Conservation (phyloP, 2,797 vertebrate species). For the Podarcis siculus region DNA sequence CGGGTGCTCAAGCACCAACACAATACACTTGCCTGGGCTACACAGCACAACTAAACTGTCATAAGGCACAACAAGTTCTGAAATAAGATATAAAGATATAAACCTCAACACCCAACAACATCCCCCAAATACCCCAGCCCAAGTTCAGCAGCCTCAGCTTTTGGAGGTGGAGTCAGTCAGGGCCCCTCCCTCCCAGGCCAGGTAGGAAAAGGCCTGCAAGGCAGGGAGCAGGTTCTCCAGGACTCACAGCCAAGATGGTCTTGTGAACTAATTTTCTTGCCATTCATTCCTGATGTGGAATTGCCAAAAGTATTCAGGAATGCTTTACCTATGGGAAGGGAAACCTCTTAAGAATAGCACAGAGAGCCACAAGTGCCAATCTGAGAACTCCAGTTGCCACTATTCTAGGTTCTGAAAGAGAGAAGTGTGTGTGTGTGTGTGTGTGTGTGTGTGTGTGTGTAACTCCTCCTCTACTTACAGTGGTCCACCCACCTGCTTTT, state of each 20-base stretch:
- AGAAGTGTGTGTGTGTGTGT: background rate
- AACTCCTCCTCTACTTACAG: background rate
- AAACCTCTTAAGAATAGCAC: background rate
- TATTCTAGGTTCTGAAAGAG: background rate
- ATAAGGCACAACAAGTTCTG: too few relatives aligned
- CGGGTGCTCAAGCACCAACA: too few relatives aligned
- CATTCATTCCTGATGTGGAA: background rate
- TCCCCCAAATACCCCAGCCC: too few relatives aligned
- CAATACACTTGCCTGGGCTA: too few relatives aligned
- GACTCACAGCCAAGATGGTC: background rate
- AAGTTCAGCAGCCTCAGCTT: too few relatives aligned
- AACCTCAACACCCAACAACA: too few relatives aligned
- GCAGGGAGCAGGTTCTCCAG: too few relatives aligned
- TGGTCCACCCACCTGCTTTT: background rate
- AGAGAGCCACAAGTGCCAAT: background rate
- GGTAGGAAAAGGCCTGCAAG: too few relatives aligned
- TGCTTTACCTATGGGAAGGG: background rate
- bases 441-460: background rate
- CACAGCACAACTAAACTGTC: too few relatives aligned
- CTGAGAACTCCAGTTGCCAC: background rate
- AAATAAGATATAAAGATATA: too few relatives aligned
- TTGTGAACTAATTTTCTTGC: constrained; percentile 26
- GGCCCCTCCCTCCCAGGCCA: too few relatives aligned
- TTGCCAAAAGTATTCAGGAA: background rate
- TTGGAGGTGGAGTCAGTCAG: too few relatives aligned